A percentile compares a stretch with the other conserved stretches of the same genome.
These are phyloP conservation scores for Trachelipus rathkii DNA, from an alignment of 1,140 invertebrate species.

Conservation along the genomic window DNA sequence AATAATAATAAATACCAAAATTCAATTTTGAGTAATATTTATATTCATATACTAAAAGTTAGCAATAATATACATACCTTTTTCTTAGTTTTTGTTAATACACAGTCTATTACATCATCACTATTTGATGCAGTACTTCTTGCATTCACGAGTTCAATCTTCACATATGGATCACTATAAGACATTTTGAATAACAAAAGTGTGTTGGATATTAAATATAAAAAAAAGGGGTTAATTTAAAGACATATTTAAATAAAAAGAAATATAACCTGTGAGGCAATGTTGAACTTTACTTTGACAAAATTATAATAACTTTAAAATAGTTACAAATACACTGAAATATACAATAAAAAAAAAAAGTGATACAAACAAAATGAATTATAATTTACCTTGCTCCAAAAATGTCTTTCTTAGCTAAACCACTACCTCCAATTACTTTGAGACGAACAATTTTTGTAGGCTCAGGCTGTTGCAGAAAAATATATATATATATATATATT, in stretches of 20 bases:
- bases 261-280: background rate
- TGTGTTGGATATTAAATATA: conserved; percentile 28
- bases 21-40: background rate
- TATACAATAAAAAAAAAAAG: conserved; percentile 10
- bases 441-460: conserved; percentile 40
- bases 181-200: conserved; percentile 48
- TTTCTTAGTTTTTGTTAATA: conserved; percentile 92
- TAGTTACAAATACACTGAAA: background rate
- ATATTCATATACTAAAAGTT: background rate
- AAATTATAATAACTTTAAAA: too few relatives aligned
- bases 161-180: conserved; percentile 89
- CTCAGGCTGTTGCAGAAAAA: conserved; percentile 34
- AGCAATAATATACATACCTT: conserved; percentile 62
- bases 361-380: background rate
- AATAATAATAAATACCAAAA: too few relatives aligned
- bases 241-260: background rate
- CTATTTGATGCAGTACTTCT: conserved; percentile 50
- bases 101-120: conserved; percentile 81
- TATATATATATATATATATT: too few relatives aligned
- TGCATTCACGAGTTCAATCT: conserved; percentile 74
- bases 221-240: background rate
- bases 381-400: conserved; percentile 84
- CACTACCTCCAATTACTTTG: conserved; percentile 73
- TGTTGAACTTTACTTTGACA: background rate
- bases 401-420: conserved; percentile 94